Percentiles rank a stretch among this genome's conserved stretches.
These are phyloP conservation scores for Trichacis sp. DNA, from an alignment of 2,888 invertebrate species.

Conservation along the genomic window DNA sequence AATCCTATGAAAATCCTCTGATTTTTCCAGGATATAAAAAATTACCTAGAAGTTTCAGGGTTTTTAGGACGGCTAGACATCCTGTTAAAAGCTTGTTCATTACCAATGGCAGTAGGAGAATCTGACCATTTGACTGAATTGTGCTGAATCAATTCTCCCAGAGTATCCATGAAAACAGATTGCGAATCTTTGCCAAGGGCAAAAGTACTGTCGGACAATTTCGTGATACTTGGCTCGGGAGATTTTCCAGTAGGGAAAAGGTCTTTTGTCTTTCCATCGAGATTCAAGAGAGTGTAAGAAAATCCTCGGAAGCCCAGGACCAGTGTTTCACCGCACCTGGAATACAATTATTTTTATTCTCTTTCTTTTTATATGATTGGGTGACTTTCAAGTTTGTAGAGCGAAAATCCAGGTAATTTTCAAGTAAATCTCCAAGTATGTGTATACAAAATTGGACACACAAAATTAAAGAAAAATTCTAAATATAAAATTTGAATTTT, in stretches of 20 bases:
- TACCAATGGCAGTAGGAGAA: constrained; percentile 79
- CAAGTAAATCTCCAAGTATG: no score
- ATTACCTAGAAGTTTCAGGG: no score
- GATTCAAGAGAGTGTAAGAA: constrained; percentile 61
- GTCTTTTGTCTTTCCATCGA: constrained; percentile 78
- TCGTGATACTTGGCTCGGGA: constrained; percentile 86
- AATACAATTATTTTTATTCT: neutral
- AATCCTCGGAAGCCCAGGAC: constrained; percentile 65
- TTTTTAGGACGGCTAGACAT: no score
- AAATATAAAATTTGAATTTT: neutral
- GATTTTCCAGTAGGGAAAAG: constrained; percentile 88
- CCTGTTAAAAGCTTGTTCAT: no score
- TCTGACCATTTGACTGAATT: constrained; percentile 85
- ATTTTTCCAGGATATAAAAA: no score
- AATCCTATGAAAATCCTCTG: no score
- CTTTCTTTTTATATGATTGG: no score
- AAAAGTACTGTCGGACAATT: constrained; percentile 80
- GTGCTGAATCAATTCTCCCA: constrained; percentile 77
- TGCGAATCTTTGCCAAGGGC: constrained; percentile 89
- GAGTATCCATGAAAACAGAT: constrained; percentile 86
- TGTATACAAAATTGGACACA: neutral
- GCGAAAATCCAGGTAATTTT: no score
- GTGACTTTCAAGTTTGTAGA: no score
- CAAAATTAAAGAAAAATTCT: no score
- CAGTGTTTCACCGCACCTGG: constrained; percentile 62